phyloP scores from a whole-genome alignment of 2,797 vertebrate genomes.

The Anguilla obscura region DNA sequence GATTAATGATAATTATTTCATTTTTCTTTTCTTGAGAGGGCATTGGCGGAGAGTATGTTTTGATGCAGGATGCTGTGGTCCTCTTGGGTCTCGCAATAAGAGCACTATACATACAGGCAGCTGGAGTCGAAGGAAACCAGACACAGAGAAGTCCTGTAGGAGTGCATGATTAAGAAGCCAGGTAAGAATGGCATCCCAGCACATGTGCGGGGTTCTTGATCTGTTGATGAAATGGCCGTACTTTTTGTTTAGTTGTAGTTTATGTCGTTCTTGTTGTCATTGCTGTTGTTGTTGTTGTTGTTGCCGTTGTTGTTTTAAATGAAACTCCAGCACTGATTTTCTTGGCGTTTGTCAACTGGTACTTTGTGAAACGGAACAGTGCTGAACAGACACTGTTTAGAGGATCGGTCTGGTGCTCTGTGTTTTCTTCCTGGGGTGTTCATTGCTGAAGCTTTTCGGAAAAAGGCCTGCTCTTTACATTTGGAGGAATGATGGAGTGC shows the following conservation, averaged over 20 bases:
- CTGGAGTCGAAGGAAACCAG: conserved; percentile 28
- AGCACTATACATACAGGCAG: neutral
- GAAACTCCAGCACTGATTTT: neutral
- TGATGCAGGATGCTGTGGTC: conserved; percentile 53
- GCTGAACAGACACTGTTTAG: conserved; percentile 29
- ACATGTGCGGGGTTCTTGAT: neutral
- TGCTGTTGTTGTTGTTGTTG: conserved; percentile 17
- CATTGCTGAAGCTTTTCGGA: conserved; percentile 31
- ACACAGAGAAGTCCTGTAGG: conserved; percentile 46
- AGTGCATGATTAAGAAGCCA: conserved; percentile 51
- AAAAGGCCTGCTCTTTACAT: conserved; percentile 62
- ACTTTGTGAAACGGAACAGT: neutral
- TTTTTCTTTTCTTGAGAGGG: conserved; percentile 28
- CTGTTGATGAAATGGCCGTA: conserved; percentile 6
- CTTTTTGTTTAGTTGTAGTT: neutral
- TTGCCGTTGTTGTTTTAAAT: neutral
- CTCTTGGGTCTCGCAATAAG: conserved; percentile 53
- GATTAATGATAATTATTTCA: conserved; percentile 56
- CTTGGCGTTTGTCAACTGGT: neutral
- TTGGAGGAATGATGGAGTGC: conserved; percentile 50
- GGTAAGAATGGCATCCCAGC: conserved; percentile 56
- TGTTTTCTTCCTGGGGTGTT: neutral
- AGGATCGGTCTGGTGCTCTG: conserved; percentile 32
- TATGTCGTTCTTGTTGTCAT: neutral
- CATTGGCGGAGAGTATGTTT: conserved; percentile 31